Conservation (phyloP, 2,888 invertebrate genomes). For the Steromphala cineraria region DNA sequence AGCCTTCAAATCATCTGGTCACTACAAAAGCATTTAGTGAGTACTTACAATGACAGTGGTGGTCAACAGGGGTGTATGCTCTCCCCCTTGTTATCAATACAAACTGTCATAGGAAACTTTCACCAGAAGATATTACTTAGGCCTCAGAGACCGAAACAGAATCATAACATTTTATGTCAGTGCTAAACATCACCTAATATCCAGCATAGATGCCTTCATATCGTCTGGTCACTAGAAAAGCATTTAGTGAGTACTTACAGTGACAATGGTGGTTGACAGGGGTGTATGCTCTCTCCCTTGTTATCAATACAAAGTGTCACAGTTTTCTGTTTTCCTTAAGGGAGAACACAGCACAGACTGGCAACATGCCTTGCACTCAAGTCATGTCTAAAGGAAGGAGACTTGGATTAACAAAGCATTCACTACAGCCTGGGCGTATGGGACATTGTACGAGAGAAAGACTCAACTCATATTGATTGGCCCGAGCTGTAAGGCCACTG, state of each 20-base stretch:
- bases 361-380: neutral
- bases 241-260: neutral
- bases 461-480: neutral
- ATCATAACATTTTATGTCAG: too few relatives aligned
- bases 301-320: neutral
- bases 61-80: neutral
- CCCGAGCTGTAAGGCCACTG: neutral
- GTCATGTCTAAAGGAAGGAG: neutral
- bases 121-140: too few relatives aligned
- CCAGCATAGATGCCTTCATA: too few relatives aligned
- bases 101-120: neutral
- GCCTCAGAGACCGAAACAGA: too few relatives aligned
- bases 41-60: neutral
- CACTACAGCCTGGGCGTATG: neutral
- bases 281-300: neutral
- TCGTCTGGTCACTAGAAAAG: too few relatives aligned
- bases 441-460: neutral
- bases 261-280: neutral
- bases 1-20: too few relatives aligned
- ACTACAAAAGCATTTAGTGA: neutral
- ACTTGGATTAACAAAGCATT: neutral
- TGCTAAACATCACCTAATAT: too few relatives aligned
- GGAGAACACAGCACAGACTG: neutral
- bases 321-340: neutral
- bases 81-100: neutral